Conservation (phyloP, 2,888 invertebrate species). For the Argyra leucocephala region DNA sequence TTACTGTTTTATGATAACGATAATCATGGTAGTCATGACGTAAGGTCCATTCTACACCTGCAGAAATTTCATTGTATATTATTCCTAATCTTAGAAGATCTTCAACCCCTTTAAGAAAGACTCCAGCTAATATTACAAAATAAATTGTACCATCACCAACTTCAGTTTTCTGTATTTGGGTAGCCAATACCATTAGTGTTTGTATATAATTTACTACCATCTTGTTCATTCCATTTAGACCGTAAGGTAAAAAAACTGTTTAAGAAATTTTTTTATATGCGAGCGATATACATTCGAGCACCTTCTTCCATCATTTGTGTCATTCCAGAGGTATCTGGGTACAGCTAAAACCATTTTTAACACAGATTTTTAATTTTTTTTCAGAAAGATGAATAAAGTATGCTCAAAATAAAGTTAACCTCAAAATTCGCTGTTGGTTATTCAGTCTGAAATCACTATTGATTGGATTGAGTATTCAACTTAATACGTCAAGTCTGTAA, state of each 20-base stretch:
- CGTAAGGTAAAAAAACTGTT: constrained; percentile 89
- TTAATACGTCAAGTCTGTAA: no score
- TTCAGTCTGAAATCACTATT: no score
- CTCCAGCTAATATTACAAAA: constrained; percentile 88
- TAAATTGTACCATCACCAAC: constrained; percentile 99
- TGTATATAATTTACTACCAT: constrained; percentile 99
- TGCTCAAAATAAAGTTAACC: not conserved
- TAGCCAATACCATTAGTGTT: constrained; percentile 89
- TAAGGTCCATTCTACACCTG: constrained; percentile 66
- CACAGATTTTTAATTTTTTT: constrained; percentile 24
- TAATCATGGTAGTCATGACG: constrained; percentile 65
- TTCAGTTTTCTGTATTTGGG: constrained; percentile 97
- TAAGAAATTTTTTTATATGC: constrained; percentile 94
- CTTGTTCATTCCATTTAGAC: constrained; percentile 98
- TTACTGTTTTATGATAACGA: constrained; percentile 58
- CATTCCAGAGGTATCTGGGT: constrained; percentile 91
- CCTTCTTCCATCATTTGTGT: constrained; percentile 95
- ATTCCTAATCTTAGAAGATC: constrained; percentile 88
- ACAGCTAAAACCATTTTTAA: constrained; percentile 87
- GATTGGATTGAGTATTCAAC: no score
- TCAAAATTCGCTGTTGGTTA: not conserved
- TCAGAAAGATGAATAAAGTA: not conserved
- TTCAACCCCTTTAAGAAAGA: constrained; percentile 83
- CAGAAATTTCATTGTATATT: constrained; percentile 83
- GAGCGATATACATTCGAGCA: constrained; percentile 75